These are phyloP conservation scores for Watsonalla cultraria DNA, from an alignment of 2,888 invertebrate genomes.

Conservation along the genomic window DNA sequence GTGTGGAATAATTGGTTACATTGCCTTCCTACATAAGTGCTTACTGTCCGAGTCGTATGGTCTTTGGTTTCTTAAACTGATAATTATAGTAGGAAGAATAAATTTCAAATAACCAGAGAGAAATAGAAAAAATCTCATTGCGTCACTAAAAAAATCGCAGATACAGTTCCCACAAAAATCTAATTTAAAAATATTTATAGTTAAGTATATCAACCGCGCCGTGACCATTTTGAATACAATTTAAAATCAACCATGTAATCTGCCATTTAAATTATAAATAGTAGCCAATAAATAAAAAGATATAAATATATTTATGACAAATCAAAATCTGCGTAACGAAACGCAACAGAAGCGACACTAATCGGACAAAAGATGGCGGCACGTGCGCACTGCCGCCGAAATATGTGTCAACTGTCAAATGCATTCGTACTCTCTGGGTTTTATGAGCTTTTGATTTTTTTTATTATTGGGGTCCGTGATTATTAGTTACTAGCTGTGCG, in stretches of 20 bases:
- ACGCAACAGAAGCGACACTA: slow-evolving; percentile 38
- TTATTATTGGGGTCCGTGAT: slow-evolving; percentile 5
- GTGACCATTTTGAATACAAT: slow-evolving; percentile 47
- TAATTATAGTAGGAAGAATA: neutral
- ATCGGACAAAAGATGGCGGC: slow-evolving; percentile 60
- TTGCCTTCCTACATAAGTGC: neutral
- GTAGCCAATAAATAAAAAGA: slow-evolving; percentile 40
- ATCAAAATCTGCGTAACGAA: slow-evolving; percentile 48
- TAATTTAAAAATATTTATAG: neutral
- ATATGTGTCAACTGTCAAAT: slow-evolving; percentile 58
- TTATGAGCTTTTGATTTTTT: slow-evolving; percentile 25
- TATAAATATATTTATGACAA: slow-evolving; percentile 49
- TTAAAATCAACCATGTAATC: slow-evolving; percentile 37
- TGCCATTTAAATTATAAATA: slow-evolving; percentile 22
- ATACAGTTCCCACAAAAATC: slow-evolving; percentile 3
- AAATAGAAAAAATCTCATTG: too few relatives aligned
- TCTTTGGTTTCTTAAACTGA: too few relatives aligned
- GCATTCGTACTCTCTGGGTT: slow-evolving; percentile 41
- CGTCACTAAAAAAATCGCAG: too few relatives aligned
- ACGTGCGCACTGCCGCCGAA: slow-evolving; percentile 57
- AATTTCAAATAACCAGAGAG: too few relatives aligned
- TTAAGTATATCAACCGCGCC: slow-evolving; percentile 8
- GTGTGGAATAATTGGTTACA: neutral
- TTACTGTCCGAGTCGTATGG: too few relatives aligned
- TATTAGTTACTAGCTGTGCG: too few relatives aligned